Evolutionary conservation across 2,797 vertebrate species (phyloP), one percentile per base, ranked within the genome.

Genomic region (Petrocephalus sullivani): DNA sequence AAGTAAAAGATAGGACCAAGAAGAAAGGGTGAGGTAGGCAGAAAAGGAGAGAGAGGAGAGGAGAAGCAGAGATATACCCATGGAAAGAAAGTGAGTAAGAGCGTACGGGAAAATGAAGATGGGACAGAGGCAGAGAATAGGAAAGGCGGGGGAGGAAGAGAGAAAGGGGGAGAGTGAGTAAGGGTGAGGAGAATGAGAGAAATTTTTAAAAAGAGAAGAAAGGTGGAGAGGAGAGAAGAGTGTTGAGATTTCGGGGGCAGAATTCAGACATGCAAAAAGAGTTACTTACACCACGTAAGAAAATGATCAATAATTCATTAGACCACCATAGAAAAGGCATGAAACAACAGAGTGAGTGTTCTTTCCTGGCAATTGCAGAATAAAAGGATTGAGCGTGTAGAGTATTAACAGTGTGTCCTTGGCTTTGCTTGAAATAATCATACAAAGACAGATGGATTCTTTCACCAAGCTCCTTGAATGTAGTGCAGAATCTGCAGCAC

Each of bases 291-390:
- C 91, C 91, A 91, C 91, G 91, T 93, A 93, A 94, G 92, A 92
- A 90, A 91, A 91, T 90, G 91, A 95, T 96, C 94, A 95, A 96
- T 95, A 96, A 95, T 95, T 93, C 93, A 96, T 95, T 93, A 94
- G 91, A 90, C 89, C 89, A 90, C 92, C 92, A 91, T 88, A 90
- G 90, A 92, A 93, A 94, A 93, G 91, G 91, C 90, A 91, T 89
- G 90, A 92, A 95, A 94, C 90, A 91, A 93, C 91, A 89, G 87
- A 84, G 88, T 90, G 91, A 92, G 88, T 90, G 90, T 93, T 93
- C 87, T 90, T 91, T 91, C 90, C 91, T 91, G 87, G 89, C 92
- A 94, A 94, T 93, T 57, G 90, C 91, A 93, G 92, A 95, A 94
- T 92, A 90, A 92, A 91, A 92, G 83, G 89, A 51, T 90, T 89